Base-by-base conservation (phyloP, 2,113 vertebrate genomes). In the Zootoca vivipara region DNA sequence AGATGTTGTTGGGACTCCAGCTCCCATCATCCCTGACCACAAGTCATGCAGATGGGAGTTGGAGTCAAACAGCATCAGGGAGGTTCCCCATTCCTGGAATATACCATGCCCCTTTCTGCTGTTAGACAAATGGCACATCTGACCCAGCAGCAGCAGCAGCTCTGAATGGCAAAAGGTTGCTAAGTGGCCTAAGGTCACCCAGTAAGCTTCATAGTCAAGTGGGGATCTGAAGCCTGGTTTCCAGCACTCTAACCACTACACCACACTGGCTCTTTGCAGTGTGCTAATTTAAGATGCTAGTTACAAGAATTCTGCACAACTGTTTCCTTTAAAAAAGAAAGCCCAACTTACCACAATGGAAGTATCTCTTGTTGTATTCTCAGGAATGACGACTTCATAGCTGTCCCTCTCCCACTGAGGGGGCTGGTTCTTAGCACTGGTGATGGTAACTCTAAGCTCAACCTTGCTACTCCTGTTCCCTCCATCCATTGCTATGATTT, bases 341-440 rank as follows among this genome's bases (percentile, higher is more conserved):
- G 15, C 18, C 26, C 58, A 67, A 40, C 90, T 22, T 96, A 98
- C 97, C 96, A 98, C 96, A 62, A 97, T 24, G 28, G 96, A 89
- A 1, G 96, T 94, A 96, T 98, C 97, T 83, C 96, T 94, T 83
- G 97, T 95, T 0, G 96, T 97, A 85, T 98, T 98, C 90, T 98
- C 98, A 4, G 97, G 97, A 90, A 98, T 97, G 92, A 98, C 95
- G 79, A 98, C 96, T 46, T 96, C 96, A 88, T 98, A 97, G 92
- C 90, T 96, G 78, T 97, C 97, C 89, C 94, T 97, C 74, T 97
- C 98, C 98, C 98, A 99, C 87, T 97, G 97, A 2, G 98, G 98
- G 35, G 97, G 98, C 91, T 98, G 98, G 90, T 98, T 98, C 93
- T 98, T 97, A 88, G 97, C 97, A 62, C 97, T 98, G 74, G 97